Conservation (phyloP, 2,113 vertebrate species). For the Antigone vipio region DNA sequence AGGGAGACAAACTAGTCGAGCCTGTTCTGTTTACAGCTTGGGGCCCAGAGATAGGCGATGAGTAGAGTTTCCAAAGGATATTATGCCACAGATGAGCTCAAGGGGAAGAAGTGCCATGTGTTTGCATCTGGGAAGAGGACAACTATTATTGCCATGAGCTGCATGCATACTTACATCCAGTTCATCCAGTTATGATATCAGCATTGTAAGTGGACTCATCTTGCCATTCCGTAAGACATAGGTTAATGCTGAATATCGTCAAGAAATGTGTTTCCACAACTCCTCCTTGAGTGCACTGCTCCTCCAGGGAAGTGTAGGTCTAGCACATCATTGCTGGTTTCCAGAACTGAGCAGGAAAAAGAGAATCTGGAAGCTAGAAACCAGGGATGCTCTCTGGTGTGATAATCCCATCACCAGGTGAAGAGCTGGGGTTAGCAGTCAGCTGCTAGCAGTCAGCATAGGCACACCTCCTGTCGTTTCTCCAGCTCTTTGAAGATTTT, state of each 20-base stretch:
- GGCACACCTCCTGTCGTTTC: not conserved
- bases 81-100: not conserved
- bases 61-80: not conserved
- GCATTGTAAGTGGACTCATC: not conserved
- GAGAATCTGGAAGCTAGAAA: not conserved
- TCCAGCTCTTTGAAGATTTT: not conserved
- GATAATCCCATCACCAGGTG: not conserved
- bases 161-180: not conserved
- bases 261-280: not conserved
- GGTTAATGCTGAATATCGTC: not conserved
- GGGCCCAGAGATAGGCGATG: not conserved
- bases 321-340: not conserved
- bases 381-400: not conserved
- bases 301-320: not conserved
- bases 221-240: not conserved
- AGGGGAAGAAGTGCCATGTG: not conserved
- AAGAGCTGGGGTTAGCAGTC: accelerated
- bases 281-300: not conserved
- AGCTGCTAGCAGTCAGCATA: not conserved
- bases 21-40: not conserved
- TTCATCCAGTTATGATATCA: not conserved
- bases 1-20: not conserved
- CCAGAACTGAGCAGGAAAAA: not conserved
- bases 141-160: not conserved
- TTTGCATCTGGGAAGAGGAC: not conserved